Percentiles rank a stretch among this genome's conserved stretches.
Evolutionary conservation across 2,113 vertebrate genomes (phyloP).

Genomic region (mouse (Mus musculus)): GRCm39 chr10:41910501-41911000

Average conservation of each 20-base stretch:
- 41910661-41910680: neutral
- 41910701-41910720: neutral
- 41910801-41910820: neutral
- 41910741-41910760: neutral
- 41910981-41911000: constrained; percentile 39
- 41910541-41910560: neutral
- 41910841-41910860: neutral
- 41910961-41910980: constrained; percentile 1
- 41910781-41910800: constrained; percentile 24
- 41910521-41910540: neutral
- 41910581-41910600: neutral
- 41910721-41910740: neutral
- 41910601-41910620: neutral
- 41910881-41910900: neutral
- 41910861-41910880: fast-evolving
- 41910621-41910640: neutral
- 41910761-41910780: neutral
- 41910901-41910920: neutral
- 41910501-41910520: neutral
- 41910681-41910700: neutral
- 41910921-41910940: neutral
- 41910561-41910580: neutral
- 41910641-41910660: neutral
- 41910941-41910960: neutral
- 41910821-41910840: neutral